These are phyloP conservation scores for Microtus oregoni DNA, from an alignment of 2,113 vertebrate genomes.

Conservation along the genomic window DNA sequence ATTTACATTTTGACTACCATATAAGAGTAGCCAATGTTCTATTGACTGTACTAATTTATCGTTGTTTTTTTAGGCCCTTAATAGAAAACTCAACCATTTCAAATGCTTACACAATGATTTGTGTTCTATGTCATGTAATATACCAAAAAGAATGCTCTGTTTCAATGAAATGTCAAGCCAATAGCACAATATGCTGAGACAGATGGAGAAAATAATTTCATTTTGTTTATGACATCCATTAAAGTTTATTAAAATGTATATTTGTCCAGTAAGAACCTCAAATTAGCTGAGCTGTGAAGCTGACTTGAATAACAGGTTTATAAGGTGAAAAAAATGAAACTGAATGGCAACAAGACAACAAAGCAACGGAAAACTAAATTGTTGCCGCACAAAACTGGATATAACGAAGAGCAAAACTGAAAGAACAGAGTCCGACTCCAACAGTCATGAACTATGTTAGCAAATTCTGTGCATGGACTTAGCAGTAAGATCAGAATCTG, in stretches of 20 bases:
- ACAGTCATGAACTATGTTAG: neutral
- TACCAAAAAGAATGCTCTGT: neutral
- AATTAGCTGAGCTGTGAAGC: neutral
- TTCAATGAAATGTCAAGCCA: neutral
- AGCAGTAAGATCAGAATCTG: neutral
- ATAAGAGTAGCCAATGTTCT: neutral
- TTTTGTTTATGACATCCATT: neutral
- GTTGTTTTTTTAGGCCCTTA: neutral
- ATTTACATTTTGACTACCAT: neutral
- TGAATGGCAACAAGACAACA: neutral
- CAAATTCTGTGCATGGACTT: too few species aligned
- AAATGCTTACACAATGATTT: neutral
- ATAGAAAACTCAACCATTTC: neutral
- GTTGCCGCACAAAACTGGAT: neutral
- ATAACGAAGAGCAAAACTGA: neutral
- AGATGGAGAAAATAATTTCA: neutral
- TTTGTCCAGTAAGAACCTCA: neutral
- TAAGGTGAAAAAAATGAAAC: neutral
- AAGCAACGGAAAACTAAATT: neutral
- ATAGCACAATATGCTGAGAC: neutral
- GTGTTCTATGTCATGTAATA: neutral
- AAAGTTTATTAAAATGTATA: neutral
- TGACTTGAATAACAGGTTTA: neutral
- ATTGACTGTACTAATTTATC: neutral
- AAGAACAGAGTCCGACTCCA: neutral